Evolutionary conservation across 2,113 vertebrate genomes (phyloP), one percentile per base, ranked within the genome.

Genomic region (Phylloscopus trochiloides): DNA sequence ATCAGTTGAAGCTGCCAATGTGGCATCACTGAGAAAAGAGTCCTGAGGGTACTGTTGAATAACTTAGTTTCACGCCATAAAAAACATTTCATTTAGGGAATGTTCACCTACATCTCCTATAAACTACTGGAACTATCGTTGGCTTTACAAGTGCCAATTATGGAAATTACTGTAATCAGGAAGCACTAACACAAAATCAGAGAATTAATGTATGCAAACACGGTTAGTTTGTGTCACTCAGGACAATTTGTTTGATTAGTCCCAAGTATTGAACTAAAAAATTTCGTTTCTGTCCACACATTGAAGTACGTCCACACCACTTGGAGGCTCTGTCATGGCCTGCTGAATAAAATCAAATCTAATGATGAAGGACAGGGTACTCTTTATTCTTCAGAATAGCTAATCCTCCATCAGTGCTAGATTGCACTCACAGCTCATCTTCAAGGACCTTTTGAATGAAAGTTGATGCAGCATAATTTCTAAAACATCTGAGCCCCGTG

Each of bases 121-220:
- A 75, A 89, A 76, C 36, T 62, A 31, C 45, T 70, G 62, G 32
- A 75, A 73, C 51, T 42, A 34, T 19, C 1, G 0, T 22, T 75
- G 63, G 32, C 14, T 96, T 81, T 91, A 40, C 50, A 88, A 90
- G 74, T 25, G 55, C 17, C 70, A 91, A 1, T 82, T 94, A 55
- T 66, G 45, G 29, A 95, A 95, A 95, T 87, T 79, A 66, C 58
- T 82, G 54, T 66, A 90, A 96, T 85, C 58, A 85, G 74, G 58
- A 89, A 45, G 36, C 52, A 73, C 59, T 89, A 63, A 74, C 24
- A 57, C 32, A 43, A 93, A 94, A 86, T 76, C 45, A 79, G 29
- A 32, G 47, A 86, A 82, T 43, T 20, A 82, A 76, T 43, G 66
- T 80, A 62, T 83, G 40, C 34, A 94, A 85, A 95, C 67, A 82